These are phyloP conservation scores for Sminthopsis crassicaudata DNA, from an alignment of 2,113 vertebrate genomes.

Conservation along the genomic window DNA sequence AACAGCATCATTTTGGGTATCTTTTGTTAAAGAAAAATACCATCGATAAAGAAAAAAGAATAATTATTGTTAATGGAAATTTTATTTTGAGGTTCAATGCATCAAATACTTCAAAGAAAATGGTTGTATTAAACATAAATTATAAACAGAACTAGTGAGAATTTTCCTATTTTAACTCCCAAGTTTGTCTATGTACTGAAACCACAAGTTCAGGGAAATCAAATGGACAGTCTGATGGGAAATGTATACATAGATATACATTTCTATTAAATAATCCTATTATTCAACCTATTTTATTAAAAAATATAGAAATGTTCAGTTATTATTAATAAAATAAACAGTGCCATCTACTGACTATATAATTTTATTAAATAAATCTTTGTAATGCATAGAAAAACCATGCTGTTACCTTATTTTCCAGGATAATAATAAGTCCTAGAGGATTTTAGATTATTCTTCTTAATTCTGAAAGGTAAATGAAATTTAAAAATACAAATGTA, in stretches of 20 bases:
- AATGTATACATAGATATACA: not conserved
- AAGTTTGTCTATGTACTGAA: not conserved
- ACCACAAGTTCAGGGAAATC: not conserved
- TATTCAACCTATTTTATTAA: not conserved
- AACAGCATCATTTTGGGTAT: not conserved
- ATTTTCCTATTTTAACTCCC: not conserved
- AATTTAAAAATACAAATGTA: constrained; percentile 15
- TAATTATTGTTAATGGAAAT: not conserved
- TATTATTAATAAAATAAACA: constrained; percentile 67
- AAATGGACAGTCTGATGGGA: not conserved
- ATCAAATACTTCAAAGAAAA: not conserved
- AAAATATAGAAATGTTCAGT: constrained; percentile 49
- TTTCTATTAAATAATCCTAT: constrained; percentile 38
- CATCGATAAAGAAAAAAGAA: not conserved
- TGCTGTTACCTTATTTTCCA: not conserved
- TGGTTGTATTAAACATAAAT: not conserved
- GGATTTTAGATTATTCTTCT: not conserved
- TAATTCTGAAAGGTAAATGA: not conserved
- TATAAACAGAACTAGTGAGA: not conserved
- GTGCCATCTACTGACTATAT: constrained; percentile 72
- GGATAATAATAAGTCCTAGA: not conserved
- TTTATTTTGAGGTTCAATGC: not conserved
- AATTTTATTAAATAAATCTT: not conserved
- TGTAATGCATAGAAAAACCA: not conserved
- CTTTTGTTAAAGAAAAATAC: not conserved